Evolutionary conservation across 2,113 vertebrate species (phyloP), one percentile per base, ranked within the genome.

Genomic region (Aviceda subcristata): DNA sequence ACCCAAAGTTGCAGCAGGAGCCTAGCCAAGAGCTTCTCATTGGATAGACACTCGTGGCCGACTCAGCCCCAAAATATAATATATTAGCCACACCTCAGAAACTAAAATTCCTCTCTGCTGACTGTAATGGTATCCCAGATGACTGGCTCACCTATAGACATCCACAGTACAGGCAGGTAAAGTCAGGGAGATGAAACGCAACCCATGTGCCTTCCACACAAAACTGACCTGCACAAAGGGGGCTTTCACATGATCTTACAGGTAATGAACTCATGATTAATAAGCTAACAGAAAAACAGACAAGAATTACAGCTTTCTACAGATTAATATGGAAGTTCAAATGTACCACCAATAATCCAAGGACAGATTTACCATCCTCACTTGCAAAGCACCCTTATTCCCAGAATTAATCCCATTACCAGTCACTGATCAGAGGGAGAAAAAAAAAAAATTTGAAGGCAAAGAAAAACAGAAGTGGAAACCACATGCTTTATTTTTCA

Each of bases 51-150:
- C 6, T 39, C 17, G 18, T 10, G 22, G 24, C 11, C 39, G 50
- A 13, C 8, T 26, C 34, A 20, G 10, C 16, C 36, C 60, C 36
- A 41, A 87, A 73, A 64, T 5, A 18, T 21, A 3, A 24, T n/a
- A 3, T 11, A 43, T 71, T 38, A 62, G 1, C 43, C 24, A n/a
- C 41, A 34, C 5, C 12, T 51, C 1, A 26, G 39, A 55, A 51
- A 16, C 0, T 21, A 51, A 27, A 19, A 36, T 16, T 19, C 24
- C 27, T 30, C 72, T 71, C 38, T 29, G 19, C 15, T 57, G 26
- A 12, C 6, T 2, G 0, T 8, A 16, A 6, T 0, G 2, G 17
- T 3, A 20, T 3, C 22, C 48, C 63, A 39, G 3, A 3, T 7
- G 10, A 34, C 19, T 5, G 14, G 14, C 14, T 80, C 29, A 36